phyloP scores from a whole-genome alignment of 1,140 invertebrate species.

The Rhysida immarginata region DNA sequence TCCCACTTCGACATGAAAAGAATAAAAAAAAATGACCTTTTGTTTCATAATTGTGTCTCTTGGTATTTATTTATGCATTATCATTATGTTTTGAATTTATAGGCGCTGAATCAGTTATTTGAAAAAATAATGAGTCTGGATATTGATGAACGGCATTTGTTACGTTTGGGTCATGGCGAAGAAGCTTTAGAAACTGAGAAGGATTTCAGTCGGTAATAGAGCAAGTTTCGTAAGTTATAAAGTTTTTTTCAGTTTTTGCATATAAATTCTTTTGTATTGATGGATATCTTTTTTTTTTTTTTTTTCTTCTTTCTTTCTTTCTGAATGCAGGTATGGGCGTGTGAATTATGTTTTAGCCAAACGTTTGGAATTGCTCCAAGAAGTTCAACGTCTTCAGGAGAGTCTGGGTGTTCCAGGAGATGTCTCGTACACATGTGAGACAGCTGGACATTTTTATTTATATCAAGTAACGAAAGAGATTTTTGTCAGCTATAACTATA shows the following conservation, averaged over 20 bases:
- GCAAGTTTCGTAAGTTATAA: neutral
- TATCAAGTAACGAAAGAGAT: constrained; percentile 34
- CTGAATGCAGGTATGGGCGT: constrained; percentile 75
- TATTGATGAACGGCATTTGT: constrained; percentile 91
- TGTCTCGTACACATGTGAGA: constrained; percentile 95
- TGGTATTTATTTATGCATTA: no score
- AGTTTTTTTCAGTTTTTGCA: neutral
- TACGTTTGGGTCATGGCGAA: constrained; percentile 98
- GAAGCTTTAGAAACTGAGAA: constrained; percentile 97
- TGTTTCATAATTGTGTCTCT: no score
- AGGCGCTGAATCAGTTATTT: constrained; percentile 95
- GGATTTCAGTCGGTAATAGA: constrained; percentile 69
- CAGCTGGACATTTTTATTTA: constrained; percentile 62
- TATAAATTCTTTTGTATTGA: neutral
- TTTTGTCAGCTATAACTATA: no score
- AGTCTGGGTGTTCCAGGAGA: constrained; percentile 73
- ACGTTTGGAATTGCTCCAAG: constrained; percentile 71
- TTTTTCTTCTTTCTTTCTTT: no score
- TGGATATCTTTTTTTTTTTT: no score
- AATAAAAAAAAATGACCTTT: no score
- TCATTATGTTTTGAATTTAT: no score
- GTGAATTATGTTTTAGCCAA: constrained; percentile 96
- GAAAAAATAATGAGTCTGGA: constrained; percentile 98
- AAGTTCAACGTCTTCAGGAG: constrained; percentile 76
- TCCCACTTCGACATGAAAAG: no score